These are phyloP conservation scores for Cyclargus thomasi DNA, from an alignment of 1,140 invertebrate genomes.

Conservation along the genomic window DNA sequence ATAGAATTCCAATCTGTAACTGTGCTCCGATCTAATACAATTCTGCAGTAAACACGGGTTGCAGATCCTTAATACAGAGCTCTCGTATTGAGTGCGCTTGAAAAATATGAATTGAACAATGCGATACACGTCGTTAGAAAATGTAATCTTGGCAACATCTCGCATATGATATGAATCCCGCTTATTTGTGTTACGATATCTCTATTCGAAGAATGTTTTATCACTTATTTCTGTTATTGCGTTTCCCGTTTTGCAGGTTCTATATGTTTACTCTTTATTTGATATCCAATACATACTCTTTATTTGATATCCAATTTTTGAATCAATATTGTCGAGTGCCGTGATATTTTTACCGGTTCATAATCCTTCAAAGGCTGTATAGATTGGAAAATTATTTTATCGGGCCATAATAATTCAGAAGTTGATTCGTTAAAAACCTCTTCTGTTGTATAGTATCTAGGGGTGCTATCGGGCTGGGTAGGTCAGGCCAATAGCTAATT, in stretches of 20 bases:
- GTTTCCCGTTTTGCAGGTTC: neutral
- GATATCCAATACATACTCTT: neutral
- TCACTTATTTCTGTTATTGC: slow-evolving; percentile 1
- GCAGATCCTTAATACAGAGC: slow-evolving; percentile 4
- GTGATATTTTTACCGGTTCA: neutral
- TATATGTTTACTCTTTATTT: neutral
- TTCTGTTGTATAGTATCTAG: neutral
- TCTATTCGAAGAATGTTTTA: slow-evolving; percentile 10
- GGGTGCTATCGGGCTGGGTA: neutral
- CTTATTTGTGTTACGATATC: neutral
- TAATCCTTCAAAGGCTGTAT: neutral
- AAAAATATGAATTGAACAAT: slow-evolving; percentile 24
- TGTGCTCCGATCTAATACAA: neutral
- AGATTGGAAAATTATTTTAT: neutral
- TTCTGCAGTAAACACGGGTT: neutral
- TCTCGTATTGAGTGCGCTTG: slow-evolving; percentile 19
- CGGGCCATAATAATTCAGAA: neutral
- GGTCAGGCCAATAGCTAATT: neutral
- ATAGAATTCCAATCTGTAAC: neutral
- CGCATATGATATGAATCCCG: slow-evolving; percentile 11
- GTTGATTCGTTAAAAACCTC: neutral
- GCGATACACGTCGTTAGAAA: slow-evolving; percentile 21
- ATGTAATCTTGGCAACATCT: slow-evolving; percentile 20
- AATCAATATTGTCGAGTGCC: neutral
- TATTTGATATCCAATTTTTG: neutral